A percentile compares a stretch with the other conserved stretches of the same genome.
Conservation (phyloP, 2,797 vertebrate genomes). For the Cossypha heuglini region DNA sequence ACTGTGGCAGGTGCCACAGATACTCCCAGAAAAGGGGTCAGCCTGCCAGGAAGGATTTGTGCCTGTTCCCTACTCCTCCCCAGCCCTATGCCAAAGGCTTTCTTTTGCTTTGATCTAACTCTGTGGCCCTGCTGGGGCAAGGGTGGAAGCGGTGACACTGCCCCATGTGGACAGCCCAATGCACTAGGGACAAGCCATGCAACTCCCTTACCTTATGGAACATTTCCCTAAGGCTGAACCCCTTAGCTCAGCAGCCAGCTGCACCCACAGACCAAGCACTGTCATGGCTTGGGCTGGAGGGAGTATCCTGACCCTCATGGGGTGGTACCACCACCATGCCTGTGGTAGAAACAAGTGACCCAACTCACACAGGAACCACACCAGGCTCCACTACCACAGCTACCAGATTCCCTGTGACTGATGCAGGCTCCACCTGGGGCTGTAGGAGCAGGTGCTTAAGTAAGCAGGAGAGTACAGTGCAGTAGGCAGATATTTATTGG, state of each 20-base stretch:
- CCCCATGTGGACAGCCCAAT: rapidly evolving
- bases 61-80: rapidly evolving
- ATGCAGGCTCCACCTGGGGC: not conserved
- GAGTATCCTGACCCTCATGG: rapidly evolving
- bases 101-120: not conserved
- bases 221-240: rapidly evolving
- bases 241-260: not conserved
- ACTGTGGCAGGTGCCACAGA: not conserved
- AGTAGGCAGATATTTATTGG: constrained; percentile 58
- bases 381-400: not conserved
- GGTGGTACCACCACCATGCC: rapidly evolving
- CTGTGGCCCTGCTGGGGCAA: not conserved
- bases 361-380: not conserved
- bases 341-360: not conserved
- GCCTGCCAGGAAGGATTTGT: not conserved
- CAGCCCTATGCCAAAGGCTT: not conserved
- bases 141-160: not conserved
- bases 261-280: not conserved
- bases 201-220: not conserved
- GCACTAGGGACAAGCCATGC: not conserved
- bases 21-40: not conserved
- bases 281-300: not conserved
- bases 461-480: not conserved
- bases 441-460: not conserved
- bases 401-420: not conserved